Evolutionary conservation across 2,797 vertebrate genomes (phyloP), one percentile per base, ranked within the genome.

Genomic region (Ctenochaetus hawaiiensis): DNA sequence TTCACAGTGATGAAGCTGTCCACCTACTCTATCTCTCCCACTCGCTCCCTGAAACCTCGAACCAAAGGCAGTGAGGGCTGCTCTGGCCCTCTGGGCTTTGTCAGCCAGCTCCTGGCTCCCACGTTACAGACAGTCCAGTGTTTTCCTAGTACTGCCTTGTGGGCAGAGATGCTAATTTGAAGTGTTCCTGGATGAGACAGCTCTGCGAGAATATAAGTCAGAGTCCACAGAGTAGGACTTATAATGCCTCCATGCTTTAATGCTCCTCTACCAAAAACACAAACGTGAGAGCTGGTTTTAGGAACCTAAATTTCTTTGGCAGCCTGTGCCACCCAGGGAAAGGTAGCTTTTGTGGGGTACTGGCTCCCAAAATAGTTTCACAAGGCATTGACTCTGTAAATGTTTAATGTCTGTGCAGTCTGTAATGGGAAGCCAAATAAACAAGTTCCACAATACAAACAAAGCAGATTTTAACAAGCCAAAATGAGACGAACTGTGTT

Each of bases 151-250:
- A 34, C 58, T 86, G 78, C 86, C 92, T 86, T 57, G 74, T 87
- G 88, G 92, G 83, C 80, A 87, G 87, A 73, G 87, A 92, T 90
- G 89, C 85, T 92, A 90, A 92, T 92, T 90, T 91, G 90, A 93
- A 86, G 78, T 79, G 82, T 92, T 93, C 86, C 86, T 87, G 77
- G 82, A 85, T 87, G 82, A 91, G 89, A 91, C 89, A 91, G 85
- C 89, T 88, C 90, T 77, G 85, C 2, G 52, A 89, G 88, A 89
- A 83, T 87, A 78, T 84, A 84, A 88, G 80, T 80, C 47, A 14
- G 75, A 83, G 85, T 87, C 77, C 75, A 77, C 75, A 82, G 82
- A 90, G 81, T 75, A 81, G 78, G 79, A 86, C 47, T 86, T 78
- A 73, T 63, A 83, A 85, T 87, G 85, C 81, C 86, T 82, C 74